Conservation (phyloP, 2,888 invertebrate genomes). For the Trichogramma evanescens region DNA sequence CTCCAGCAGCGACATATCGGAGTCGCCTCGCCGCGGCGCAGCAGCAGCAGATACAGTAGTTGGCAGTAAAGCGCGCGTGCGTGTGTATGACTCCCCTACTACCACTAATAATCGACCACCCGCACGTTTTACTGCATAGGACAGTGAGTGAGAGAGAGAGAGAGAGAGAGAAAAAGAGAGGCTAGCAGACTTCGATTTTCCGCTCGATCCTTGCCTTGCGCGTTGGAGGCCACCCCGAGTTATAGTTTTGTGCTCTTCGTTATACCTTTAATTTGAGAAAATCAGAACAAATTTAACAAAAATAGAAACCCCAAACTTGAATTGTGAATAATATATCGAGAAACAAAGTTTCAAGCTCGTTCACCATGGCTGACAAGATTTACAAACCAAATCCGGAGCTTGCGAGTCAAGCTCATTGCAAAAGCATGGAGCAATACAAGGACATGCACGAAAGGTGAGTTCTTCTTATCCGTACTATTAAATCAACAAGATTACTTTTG, state of each 20-base stretch:
- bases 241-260: too few species aligned
- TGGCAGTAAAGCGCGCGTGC: conserved; percentile 1
- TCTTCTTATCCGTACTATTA: too few species aligned
- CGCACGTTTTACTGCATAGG: neutral
- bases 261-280: too few species aligned
- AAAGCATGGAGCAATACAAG: conserved; percentile 68
- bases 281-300: too few species aligned
- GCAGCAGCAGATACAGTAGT: too few species aligned
- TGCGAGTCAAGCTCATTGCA: conserved; percentile 58
- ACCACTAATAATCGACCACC: neutral
- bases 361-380: conserved; percentile 45
- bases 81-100: neutral
- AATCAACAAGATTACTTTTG: too few species aligned
- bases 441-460: conserved; percentile 67
- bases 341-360: neutral
- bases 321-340: neutral
- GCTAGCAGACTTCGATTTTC: neutral
- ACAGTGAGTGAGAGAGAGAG: neutral
- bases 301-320: too few species aligned
- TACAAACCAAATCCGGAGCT: conserved; percentile 56
- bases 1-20: neutral
- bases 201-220: neutral
- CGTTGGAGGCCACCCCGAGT: too few species aligned
- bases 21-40: too few species aligned
- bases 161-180: neutral